Base-by-base conservation (phyloP, 2,888 invertebrate species). In the Andrena fulva region DNA sequence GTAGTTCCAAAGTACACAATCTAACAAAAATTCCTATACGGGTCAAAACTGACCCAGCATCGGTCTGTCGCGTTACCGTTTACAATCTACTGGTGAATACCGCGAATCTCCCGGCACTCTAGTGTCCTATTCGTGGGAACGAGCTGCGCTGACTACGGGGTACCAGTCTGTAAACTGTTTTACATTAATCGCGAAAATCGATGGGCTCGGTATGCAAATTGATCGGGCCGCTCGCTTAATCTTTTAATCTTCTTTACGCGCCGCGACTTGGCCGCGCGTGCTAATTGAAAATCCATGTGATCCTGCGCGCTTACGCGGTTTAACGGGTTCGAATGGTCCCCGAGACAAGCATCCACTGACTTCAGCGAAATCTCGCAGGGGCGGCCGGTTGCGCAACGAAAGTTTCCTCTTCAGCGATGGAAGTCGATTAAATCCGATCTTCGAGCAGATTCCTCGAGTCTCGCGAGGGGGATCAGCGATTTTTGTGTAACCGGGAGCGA, bases 271-370 rank as follows among this genome's bases (percentile, higher is more conserved):
- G 10, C 5, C 48, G 33, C 31, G 73, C 29, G 48, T 72, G 67
- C 60, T 77, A 74, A 77, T 77, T 77, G 74, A 77, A 74, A 77
- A 77, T 74, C 74, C 77, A 16, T 74, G 74, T 62, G 74, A 67
- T 52, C 42, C 35, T 3, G 7, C 64, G 20, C 50, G 64, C 50
- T 66, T 48, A 27, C 48, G 73, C 8, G 59, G 31, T 73, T 66
- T 73, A 66, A 56, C 33, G 35, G 42, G 29, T 27, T 62, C 59
- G 62, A 31, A 70, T 70, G 50, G 29, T 62, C 62, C 16, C 12
- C 12, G 24, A n/a, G 20, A 35, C 29, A 59, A 60, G 69, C 59
- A 33, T 24, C 24, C 56, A 4, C 5, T 1, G 31, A 59, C 35
- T 59, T 54, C 0, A 0, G 2, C n/a, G 24, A 59, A 10, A 42